Evolutionary conservation across 1,140 invertebrate species (phyloP), one percentile per base, ranked within the genome.

Genomic region (Mactra quadrangularis): DNA sequence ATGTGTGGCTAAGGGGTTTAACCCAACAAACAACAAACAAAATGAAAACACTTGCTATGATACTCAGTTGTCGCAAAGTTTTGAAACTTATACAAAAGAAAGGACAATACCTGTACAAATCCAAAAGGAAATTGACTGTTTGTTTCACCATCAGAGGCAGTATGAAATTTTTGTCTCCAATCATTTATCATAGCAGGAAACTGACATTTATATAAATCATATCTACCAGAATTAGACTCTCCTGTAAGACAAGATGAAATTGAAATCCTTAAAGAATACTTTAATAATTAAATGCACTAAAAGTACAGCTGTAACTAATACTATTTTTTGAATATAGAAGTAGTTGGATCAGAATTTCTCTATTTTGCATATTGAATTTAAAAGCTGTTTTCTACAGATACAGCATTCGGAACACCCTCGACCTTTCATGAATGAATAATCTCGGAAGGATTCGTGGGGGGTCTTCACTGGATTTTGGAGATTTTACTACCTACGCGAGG

Each of bases 31-130:
- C n/a, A n/a, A n/a, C n/a, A n/a, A n/a, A n/a, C n/a, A n/a, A n/a
- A n/a, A n/a, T n/a, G n/a, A n/a, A n/a, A n/a, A n/a, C n/a, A n/a
- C n/a, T n/a, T n/a, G n/a, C n/a, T n/a, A n/a, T n/a, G n/a, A n/a
- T n/a, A n/a, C n/a, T n/a, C n/a, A n/a, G n/a, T n/a, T n/a, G n/a
- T n/a, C n/a, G n/a, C n/a, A n/a, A n/a, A n/a, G n/a, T n/a, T n/a
- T n/a, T n/a, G n/a, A n/a, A n/a, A n/a, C n/a, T n/a, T n/a, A n/a
- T n/a, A n/a, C n/a, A n/a, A n/a, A n/a, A n/a, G n/a, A n/a, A n/a
- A n/a, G n/a, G n/a, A n/a, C n/a, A 57, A 38, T 38, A 89, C 86
- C 86, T 91, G 90, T 1, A 91, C 90, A 81, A 91, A 89, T 4
- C 90, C 90, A 85, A 91, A 91, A 11, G 88, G 90, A 81, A 89